phyloP scores from a whole-genome alignment of 1,140 invertebrate genomes.

The Heliconius himera region DNA sequence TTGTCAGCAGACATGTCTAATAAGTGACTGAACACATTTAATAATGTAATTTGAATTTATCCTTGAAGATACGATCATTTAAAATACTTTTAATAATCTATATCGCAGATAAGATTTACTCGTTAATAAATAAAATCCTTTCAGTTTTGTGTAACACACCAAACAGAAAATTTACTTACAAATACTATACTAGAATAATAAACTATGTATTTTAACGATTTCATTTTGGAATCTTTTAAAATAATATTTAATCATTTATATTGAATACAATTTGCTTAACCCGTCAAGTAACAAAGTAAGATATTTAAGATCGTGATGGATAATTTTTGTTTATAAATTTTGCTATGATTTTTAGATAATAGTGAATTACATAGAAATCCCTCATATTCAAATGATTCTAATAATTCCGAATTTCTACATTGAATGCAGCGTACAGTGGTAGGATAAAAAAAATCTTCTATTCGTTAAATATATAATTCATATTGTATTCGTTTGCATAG shows the following conservation, averaged over 20 bases:
- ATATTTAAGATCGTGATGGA: background rate
- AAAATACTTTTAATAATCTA: background rate
- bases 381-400: too few relatives aligned
- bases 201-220: background rate
- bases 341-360: background rate
- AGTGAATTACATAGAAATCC: background rate
- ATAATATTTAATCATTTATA: background rate
- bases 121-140: background rate
- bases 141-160: background rate
- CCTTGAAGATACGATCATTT: background rate
- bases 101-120: background rate
- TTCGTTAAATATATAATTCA: too few relatives aligned
- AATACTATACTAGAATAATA: background rate
- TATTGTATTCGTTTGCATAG: too few relatives aligned
- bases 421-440: too few relatives aligned
- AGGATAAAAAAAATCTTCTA: too few relatives aligned
- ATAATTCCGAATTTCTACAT: too few relatives aligned
- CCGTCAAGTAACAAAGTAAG: background rate
- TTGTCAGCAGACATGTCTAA: constrained; percentile 18
- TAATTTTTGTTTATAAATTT: background rate
- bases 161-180: background rate
- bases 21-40: background rate
- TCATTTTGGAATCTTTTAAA: background rate
- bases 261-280: background rate
- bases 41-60: background rate